Evolutionary conservation across 2,888 invertebrate species (phyloP).

Genomic region (Phorcus lineatus): DNA sequence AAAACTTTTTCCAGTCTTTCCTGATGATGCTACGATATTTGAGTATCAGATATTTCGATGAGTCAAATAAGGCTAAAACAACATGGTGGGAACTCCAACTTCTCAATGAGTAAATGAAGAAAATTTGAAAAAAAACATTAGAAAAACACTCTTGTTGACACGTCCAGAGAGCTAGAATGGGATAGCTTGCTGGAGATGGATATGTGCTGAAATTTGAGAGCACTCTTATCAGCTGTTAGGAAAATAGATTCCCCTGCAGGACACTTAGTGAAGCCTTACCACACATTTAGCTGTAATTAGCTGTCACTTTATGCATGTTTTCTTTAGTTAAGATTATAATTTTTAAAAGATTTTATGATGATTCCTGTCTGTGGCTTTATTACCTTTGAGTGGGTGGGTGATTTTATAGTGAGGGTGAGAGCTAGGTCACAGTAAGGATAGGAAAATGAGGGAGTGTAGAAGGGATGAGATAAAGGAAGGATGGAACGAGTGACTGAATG

Average conservation of each 20-base stretch:
- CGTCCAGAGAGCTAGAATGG: not conserved
- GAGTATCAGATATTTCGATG: too few relatives aligned
- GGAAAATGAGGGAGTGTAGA: not conserved
- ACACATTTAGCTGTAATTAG: too few relatives aligned
- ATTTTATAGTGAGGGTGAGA: not conserved
- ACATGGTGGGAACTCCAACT: too few relatives aligned
- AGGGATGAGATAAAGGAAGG: not conserved
- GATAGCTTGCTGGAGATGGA: not conserved
- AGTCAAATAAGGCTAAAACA: too few relatives aligned
- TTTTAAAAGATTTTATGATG: too few relatives aligned
- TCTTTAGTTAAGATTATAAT: too few relatives aligned
- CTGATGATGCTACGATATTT: too few relatives aligned
- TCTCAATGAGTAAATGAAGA: not conserved
- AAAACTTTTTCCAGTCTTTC: too few relatives aligned
- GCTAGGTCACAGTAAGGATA: not conserved
- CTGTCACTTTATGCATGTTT: too few relatives aligned
- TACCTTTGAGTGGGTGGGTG: not conserved
- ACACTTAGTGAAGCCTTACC: not conserved
- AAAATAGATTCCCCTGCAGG: not conserved
- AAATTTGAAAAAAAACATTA: not conserved
- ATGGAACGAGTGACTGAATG: not conserved
- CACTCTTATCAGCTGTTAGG: not conserved
- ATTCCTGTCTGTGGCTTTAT: too few relatives aligned
- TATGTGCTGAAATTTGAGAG: not conserved
- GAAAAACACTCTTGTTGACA: slow-evolving; percentile 1